Evolutionary conservation across 1,140 invertebrate species (phyloP), one percentile per base, ranked within the genome.

Genomic region (Diachasmimorpha longicaudata): DNA sequence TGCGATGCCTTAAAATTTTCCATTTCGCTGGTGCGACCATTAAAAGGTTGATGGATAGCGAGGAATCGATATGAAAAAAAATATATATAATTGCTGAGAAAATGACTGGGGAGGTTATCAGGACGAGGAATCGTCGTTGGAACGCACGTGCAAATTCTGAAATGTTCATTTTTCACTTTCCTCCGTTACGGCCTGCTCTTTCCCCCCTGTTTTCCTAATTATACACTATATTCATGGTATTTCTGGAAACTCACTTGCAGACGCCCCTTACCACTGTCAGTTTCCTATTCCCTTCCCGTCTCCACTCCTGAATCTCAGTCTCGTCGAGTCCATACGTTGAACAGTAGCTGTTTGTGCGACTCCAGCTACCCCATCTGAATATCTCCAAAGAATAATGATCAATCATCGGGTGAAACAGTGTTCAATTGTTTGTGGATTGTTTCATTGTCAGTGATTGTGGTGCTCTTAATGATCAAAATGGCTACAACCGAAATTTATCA

Each of bases 211-310:
- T 42, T 63, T 55, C 46, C 69, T 71, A 76, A 76, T 76, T 76
- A 71, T 76, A 76, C 52, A 31, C 19, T 25, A 68, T 55, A 36
- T 66, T 76, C 55, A 19, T 67, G 36, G 69, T 76, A 76, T 76
- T 76, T 76, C 68, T 76, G 74, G 74, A 76, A 76, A 76, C 31
- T 58, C 19, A 72, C 23, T 63, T 25, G 58, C 23, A 63, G 58
- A 63, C 23, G 58, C 58, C 31, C 31, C 23, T 21, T 25, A 25
- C 58, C 58, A 37, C 37, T 67, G 72, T 31, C 21, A 69, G 70
- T 52, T 48, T 37, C 23, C 68, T 31, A 58, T 77, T 77, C 73
- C 77, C 74, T 70, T 77, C 68, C 46, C 55, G 69, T n/a, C 75
- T 77, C 74, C 69, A 42, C 63, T 14, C 70, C 63, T 31, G 36